A percentile compares a stretch with the other conserved stretches of the same genome.
phyloP scores from a whole-genome alignment of 2,113 vertebrate species.

The Caloenas nicobarica region DNA sequence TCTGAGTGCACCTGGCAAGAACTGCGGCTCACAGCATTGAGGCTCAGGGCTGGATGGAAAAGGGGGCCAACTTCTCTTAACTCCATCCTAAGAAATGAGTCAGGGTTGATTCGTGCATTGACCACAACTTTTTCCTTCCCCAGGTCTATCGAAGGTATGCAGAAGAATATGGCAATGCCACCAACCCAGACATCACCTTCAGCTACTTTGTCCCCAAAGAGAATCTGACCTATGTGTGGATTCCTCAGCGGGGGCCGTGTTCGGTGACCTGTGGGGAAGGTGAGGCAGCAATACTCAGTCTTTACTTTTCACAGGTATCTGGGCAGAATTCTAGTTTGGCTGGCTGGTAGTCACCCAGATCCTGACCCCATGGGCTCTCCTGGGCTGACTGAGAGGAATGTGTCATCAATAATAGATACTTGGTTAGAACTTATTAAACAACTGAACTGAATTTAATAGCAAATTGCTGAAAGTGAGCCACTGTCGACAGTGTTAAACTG shows the following conservation, averaged over 20 bases:
- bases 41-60: neutral
- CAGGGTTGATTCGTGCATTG: neutral
- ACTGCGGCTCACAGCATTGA: neutral
- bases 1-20: neutral
- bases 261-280: slow-evolving; percentile 91
- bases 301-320: neutral
- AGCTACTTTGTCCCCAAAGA: slow-evolving; percentile 79
- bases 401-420: neutral
- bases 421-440: neutral
- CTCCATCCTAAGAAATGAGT: neutral
- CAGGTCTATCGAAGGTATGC: slow-evolving; percentile 90
- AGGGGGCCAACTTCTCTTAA: neutral
- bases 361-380: neutral
- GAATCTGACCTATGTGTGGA: slow-evolving; percentile 73
- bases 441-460: neutral
- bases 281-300: slow-evolving; percentile 49
- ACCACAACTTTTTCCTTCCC: neutral
- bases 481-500: neutral
- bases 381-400: neutral
- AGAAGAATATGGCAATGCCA: slow-evolving; percentile 83
- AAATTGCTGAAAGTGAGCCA: neutral
- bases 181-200: slow-evolving; percentile 88
- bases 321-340: neutral
- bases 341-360: neutral
- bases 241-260: slow-evolving; percentile 72